These are phyloP conservation scores for Pelecanoides urinatrix DNA, from an alignment of 2,113 vertebrate species.

Conservation along the genomic window DNA sequence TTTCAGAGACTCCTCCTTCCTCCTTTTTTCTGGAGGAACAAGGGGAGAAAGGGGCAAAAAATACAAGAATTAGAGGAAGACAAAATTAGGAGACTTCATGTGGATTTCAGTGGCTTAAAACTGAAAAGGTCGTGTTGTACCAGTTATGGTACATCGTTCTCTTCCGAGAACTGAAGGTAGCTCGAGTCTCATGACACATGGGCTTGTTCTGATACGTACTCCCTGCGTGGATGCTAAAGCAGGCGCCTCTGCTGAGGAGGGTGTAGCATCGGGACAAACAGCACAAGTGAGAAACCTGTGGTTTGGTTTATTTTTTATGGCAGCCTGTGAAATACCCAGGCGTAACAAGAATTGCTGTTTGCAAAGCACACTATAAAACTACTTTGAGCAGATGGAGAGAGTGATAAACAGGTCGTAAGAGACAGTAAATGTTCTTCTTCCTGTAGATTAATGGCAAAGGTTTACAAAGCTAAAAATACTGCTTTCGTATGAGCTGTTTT, in stretches of 20 bases:
- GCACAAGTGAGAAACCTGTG: background rate
- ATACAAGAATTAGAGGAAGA: background rate
- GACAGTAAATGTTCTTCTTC: background rate
- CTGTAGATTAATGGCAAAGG: background rate
- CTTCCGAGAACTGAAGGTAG: background rate
- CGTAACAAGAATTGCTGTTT: background rate
- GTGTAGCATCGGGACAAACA: rapidly evolving
- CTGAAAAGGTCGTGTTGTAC: background rate
- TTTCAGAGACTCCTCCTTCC: background rate
- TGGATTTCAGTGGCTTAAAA: background rate
- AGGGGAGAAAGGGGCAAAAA: background rate
- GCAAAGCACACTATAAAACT: background rate
- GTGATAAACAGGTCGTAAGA: background rate
- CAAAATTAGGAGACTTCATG: background rate
- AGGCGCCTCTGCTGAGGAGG: background rate
- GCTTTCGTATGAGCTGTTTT: background rate
- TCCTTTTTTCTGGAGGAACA: background rate
- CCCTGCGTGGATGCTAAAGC: rapidly evolving
- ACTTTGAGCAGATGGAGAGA: background rate
- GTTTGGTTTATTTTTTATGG: background rate
- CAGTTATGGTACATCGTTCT: rapidly evolving
- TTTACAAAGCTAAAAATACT: background rate
- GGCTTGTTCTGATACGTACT: background rate
- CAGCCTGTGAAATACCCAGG: background rate
- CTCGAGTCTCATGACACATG: background rate